Base-by-base conservation (phyloP, 1,140 invertebrate genomes). In the Drosophila pseudoobscura region DNA sequence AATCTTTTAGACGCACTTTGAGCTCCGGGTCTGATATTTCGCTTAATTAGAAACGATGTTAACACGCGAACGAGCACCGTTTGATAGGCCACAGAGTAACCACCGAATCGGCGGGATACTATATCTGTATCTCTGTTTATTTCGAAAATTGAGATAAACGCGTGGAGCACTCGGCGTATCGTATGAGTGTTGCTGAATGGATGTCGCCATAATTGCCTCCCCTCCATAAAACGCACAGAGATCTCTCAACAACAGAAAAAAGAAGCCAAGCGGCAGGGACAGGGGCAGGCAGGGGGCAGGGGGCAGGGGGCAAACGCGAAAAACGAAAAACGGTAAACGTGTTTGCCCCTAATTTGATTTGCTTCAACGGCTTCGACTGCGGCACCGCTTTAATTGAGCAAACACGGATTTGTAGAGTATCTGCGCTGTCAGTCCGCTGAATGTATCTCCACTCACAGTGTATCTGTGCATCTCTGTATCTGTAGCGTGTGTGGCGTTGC, bases 321-420 rank as follows among this genome's bases (percentile, higher is more conserved):
- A 52, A 43, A 51, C 56, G 44, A 49, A 70, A 64, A 78, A 56
- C 75, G 56, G 69, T 75, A 78, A 83, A 83, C 79, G 79, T 83
- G 79, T 78, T 83, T 84, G 79, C 75, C 64, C 75, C 70, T 84
- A 78, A 83, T 83, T 84, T 78, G 79, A 82, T 83, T 83, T 84
- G 62, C 61, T 60, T 1, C 20, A 20, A 20, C 44, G 43, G 54
- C 55, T 49, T 13, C 24, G 47, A 31, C 56, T 61, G 29, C 60
- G 52, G 52, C 51, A 58, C 50, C 17, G 54, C 35, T 63, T 72
- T 78, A 78, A 82, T 78, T 78, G 69, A 71, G 78, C 54, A 69
- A 39, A 71, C 73, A 60, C 63, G 78, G 68, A 68, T 78, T 73
- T 75, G 54, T 71, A 39, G 35, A 57, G 52, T 52, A 54, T 50